phyloP scores from a whole-genome alignment of 2,113 vertebrate species.

The Catharus fuscescens region DNA sequence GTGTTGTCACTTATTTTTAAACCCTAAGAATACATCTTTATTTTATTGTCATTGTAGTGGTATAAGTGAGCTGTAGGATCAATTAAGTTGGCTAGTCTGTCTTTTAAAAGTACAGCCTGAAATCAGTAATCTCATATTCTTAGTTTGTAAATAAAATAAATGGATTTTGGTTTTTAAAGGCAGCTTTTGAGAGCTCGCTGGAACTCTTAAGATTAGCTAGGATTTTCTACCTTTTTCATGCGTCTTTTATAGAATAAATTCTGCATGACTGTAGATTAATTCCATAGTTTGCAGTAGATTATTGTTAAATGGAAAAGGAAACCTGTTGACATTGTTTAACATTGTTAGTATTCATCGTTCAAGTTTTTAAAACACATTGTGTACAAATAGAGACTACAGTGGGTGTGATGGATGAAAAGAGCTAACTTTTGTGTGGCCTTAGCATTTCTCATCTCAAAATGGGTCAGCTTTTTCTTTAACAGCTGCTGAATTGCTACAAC shows the following conservation, averaged over 20 bases:
- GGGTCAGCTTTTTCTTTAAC: background rate
- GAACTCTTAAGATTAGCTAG: background rate
- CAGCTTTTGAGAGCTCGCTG: background rate
- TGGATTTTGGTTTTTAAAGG: background rate
- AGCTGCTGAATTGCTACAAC: background rate
- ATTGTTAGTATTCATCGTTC: background rate
- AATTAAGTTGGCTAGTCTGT: background rate
- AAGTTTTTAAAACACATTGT: background rate
- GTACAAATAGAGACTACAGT: background rate
- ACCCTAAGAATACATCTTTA: background rate
- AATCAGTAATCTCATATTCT: background rate
- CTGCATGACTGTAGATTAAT: background rate
- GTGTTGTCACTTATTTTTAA: background rate
- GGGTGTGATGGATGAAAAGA: background rate
- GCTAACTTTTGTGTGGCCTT: background rate
- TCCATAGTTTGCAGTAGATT: background rate
- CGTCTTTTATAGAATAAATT: background rate
- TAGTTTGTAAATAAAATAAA: background rate
- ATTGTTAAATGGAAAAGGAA: background rate
- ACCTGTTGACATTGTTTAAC: background rate
- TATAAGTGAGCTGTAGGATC: background rate
- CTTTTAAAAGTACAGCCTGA: background rate
- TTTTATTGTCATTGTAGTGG: background rate
- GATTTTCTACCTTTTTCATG: background rate
- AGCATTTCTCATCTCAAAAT: background rate